Evolutionary conservation across 2,888 invertebrate genomes (phyloP), one percentile per base, ranked within the genome.

Genomic region (Vesta saturnalis): DNA sequence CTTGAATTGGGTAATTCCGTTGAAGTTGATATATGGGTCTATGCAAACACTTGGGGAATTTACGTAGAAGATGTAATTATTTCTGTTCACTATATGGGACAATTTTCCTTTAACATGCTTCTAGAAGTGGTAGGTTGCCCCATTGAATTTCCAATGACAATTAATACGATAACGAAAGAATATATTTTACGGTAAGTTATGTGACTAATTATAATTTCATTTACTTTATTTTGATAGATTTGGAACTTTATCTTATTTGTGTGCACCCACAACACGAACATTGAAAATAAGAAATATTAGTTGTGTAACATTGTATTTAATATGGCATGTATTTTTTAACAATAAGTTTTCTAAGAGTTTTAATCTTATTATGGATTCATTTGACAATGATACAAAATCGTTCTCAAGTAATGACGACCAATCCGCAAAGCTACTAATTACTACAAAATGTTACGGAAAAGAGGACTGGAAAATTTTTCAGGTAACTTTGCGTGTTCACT

Each of bases 31-130:
- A 71, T 85, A 23, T 82, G 79, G 74, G 80, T 84, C n/a, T 85
- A 82, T 47, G 83, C 84, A 0, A 84, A 82, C 59, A 85, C 85
- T 1, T 86, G 85, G 84, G 86, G 86, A n/a, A 76, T 79, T 30
- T 86, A 85, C 68, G 69, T 78, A 0, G 85, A 85, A 65, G 82
- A 85, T 77, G 75, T 86, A n/a, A 71, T 77, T 1, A 77, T 85
- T 18, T 80, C 83, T 61, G 78, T 85, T 10, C 74, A 77, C 43
- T 80, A 83, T 52, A 74, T 85, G 12, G 76, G 80, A 0, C 75
- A 79, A 0, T 85, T 83, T 71, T 75, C 73, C 54, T 80, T 85
- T 69, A 80, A 78, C 39, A 49, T 85, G 19, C 70, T 83, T 8
- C 74, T 85, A 2, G 81, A 84, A 71, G 80, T 84, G 2, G 72